phyloP scores from a whole-genome alignment of 2,888 invertebrate species.

The Tenthredo scrophulariae region DNA sequence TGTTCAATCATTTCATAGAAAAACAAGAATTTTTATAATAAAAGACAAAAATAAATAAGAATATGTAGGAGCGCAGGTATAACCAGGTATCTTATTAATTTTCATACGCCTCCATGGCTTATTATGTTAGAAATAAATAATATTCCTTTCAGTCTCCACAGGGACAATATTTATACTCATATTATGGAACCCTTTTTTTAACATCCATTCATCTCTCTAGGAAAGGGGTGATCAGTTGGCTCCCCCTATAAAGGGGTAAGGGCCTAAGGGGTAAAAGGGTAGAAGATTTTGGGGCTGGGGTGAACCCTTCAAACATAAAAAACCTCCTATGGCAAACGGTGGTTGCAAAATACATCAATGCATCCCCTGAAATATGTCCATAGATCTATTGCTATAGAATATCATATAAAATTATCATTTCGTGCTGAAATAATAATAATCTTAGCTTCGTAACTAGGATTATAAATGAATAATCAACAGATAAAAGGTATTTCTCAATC shows the following conservation, averaged over 20 bases:
- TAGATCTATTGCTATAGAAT: not conserved
- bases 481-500: not conserved
- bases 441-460: not conserved
- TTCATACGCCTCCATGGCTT: not conserved
- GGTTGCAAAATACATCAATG: not conserved
- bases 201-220: constrained; percentile 70
- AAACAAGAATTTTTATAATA: constrained; percentile 3
- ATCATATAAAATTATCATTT: not conserved
- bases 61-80: constrained; percentile 17
- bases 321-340: not conserved
- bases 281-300: constrained; percentile 36
- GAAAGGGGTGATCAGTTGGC: constrained; percentile 68
- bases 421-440: not conserved
- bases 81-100: constrained; percentile 5
- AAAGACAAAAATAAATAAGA: not conserved
- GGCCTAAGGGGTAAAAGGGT: constrained; percentile 49
- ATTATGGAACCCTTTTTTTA: constrained; percentile 68
- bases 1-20: constrained; percentile 15
- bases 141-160: not conserved
- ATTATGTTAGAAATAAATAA: constrained; percentile 8
- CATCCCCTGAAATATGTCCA: not conserved
- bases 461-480: not conserved
- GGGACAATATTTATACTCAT: constrained; percentile 66
- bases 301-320: constrained; percentile 19
- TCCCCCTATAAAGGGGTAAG: constrained; percentile 68